A percentile compares a stretch with the other conserved stretches of the same genome.
phyloP scores from a whole-genome alignment of 2,113 vertebrate genomes.

The Rhea americana region DNA sequence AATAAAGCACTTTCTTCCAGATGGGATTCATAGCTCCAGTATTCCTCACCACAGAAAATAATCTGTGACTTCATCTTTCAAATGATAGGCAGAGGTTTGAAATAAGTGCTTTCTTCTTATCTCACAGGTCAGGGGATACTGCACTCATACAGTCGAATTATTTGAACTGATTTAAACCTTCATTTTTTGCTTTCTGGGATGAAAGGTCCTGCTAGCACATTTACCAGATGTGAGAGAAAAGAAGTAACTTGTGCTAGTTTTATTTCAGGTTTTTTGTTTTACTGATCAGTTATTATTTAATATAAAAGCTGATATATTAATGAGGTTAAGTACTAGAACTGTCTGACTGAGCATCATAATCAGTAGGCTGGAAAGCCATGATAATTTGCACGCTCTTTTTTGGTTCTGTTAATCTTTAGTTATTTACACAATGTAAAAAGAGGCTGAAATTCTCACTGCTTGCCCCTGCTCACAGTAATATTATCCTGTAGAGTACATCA shows the following conservation, averaged over 20 bases:
- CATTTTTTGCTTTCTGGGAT: not conserved
- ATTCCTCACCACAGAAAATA: not conserved
- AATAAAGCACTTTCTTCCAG: not conserved
- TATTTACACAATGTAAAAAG: not conserved
- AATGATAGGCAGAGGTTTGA: not conserved
- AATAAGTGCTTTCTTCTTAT: not conserved
- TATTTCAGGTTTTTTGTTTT: not conserved
- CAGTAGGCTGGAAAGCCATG: not conserved
- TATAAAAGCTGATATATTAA: not conserved
- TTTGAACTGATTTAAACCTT: not conserved
- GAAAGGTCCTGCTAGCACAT: not conserved
- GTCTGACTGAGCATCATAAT: not conserved
- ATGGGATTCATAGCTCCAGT: not conserved
- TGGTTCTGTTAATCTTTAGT: not conserved
- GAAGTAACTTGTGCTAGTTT: not conserved
- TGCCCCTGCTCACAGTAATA: not conserved
- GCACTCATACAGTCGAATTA: not conserved
- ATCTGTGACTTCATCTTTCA: not conserved
- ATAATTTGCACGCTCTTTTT: not conserved
- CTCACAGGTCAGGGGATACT: not conserved
- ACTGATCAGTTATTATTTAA: not conserved
- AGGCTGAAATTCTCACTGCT: not conserved
- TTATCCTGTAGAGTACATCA: not conserved
- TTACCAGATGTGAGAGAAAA: not conserved
- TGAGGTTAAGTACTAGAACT: not conserved